Conservation (phyloP, 2,888 invertebrate species). For the Drosophila paranaensis region DNA sequence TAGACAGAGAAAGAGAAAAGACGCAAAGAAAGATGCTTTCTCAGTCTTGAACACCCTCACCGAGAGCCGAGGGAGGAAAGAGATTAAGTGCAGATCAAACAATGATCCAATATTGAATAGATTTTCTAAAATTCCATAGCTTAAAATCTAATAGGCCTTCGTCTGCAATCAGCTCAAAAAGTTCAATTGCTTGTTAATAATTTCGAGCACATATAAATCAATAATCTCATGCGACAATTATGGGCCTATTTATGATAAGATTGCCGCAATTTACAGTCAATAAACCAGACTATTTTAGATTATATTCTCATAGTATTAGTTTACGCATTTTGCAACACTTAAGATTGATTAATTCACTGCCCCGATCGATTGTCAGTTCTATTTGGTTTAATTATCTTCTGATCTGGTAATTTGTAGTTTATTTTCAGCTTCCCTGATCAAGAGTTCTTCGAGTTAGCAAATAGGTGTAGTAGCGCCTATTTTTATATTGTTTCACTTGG, state of each 20-base stretch:
- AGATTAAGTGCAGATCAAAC: neutral
- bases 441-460: neutral
- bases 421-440: slow-evolving; percentile 6
- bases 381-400: neutral
- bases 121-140: neutral
- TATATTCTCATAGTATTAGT: neutral
- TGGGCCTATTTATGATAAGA: slow-evolving; percentile 20
- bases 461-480: slow-evolving; percentile 24
- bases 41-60: no score
- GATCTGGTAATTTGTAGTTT: slow-evolving; percentile 22
- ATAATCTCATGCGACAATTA: slow-evolving; percentile 8
- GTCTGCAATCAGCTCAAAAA: neutral
- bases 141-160: neutral
- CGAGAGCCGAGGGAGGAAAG: no score
- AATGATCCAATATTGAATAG: neutral
- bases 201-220: slow-evolving; percentile 3
- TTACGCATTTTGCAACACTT: neutral
- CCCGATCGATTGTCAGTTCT: slow-evolving; percentile 13
- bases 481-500: slow-evolving; percentile 48
- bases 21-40: no score
- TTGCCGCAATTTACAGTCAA: neutral
- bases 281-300: neutral
- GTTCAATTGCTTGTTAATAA: neutral
- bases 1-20: no score
- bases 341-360: slow-evolving; percentile 25